Conservation (phyloP, 2,888 invertebrate species). For the Fragum sueziense region DNA sequence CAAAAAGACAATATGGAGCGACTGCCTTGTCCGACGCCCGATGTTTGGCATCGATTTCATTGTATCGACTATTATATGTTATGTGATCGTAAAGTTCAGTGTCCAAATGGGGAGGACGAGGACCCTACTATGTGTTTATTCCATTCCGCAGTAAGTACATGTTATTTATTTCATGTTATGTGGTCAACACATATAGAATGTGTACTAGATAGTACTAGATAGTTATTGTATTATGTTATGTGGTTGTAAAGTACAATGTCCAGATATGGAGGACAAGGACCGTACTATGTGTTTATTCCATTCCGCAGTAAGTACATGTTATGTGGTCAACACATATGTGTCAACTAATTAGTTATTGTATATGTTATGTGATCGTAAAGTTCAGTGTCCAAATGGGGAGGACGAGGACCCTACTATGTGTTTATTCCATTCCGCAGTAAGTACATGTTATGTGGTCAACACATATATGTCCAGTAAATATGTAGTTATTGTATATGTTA, state of each 20-base stretch:
- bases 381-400: constrained; percentile 64
- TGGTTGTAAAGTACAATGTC: constrained; percentile 60
- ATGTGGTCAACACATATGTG: no score
- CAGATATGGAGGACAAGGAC: constrained; percentile 67
- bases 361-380: constrained; percentile 59
- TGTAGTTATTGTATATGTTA: constrained; percentile 24
- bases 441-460: no score
- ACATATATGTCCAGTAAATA: no score
- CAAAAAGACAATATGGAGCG: constrained; percentile 41
- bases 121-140: constrained; percentile 66
- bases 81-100: constrained; percentile 63
- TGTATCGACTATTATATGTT: constrained; percentile 59
- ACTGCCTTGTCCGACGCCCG: constrained; percentile 56
- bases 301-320: constrained; percentile 61
- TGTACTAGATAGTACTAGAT: no score
- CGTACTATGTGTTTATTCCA: constrained; percentile 66
- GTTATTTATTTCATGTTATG: not conserved
- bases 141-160: constrained; percentile 59
- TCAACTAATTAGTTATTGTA: no score
- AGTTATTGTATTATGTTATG: no score
- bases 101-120: constrained; percentile 68
- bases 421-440: constrained; percentile 65
- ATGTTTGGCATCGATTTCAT: constrained; percentile 49
- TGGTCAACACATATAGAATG: no score
- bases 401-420: constrained; percentile 66